Evolutionary conservation across 2,888 invertebrate genomes (phyloP).

Genomic region (Lapara coniferarum): DNA sequence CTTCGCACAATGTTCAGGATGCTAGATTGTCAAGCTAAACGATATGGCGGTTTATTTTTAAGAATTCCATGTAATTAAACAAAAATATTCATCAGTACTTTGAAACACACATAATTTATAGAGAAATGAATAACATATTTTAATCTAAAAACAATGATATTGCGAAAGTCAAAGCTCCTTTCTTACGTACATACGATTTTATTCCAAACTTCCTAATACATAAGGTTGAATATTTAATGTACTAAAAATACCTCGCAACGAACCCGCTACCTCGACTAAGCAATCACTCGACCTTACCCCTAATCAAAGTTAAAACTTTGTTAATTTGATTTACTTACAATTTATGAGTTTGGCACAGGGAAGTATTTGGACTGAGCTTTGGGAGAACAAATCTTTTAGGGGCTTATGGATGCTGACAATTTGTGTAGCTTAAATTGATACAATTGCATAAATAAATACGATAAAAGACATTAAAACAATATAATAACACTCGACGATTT

Average conservation of each 20-base stretch:
- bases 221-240: neutral
- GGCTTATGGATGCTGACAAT: neutral
- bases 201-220: neutral
- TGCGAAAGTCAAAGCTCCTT: neutral
- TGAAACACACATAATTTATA: no score
- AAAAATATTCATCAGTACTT: no score
- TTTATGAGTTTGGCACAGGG: constrained; percentile 18
- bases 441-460: no score
- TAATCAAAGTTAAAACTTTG: constrained; percentile 28
- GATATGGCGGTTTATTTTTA: no score
- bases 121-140: no score
- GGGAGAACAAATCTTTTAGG: neutral
- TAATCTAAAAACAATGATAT: neutral
- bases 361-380: neutral
- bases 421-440: no score
- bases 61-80: no score
- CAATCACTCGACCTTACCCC: constrained; percentile 7
- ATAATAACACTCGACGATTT: no score
- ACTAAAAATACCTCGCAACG: neutral
- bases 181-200: neutral
- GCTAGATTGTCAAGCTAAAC: no score
- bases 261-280: neutral
- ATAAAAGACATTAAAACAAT: no score
- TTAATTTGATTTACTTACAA: constrained; percentile 27
- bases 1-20: no score